Evolutionary conservation across 2,888 invertebrate species (phyloP).

Genomic region (Patella depressa): DNA sequence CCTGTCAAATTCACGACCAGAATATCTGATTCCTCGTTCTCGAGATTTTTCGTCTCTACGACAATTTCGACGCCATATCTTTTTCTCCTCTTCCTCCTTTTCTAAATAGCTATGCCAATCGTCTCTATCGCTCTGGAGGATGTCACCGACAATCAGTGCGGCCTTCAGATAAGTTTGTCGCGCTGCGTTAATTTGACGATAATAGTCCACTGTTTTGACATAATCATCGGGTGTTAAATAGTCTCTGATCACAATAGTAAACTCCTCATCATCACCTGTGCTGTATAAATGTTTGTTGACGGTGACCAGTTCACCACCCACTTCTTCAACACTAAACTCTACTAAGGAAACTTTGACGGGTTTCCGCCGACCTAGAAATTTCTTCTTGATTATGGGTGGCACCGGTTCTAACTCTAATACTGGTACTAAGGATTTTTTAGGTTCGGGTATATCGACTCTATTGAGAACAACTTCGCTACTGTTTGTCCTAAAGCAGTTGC

Average conservation of each 20-base stretch:
- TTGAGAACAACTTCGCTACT: no score
- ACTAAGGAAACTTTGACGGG: neutral
- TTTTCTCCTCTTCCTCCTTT: neutral
- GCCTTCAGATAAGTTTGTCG: slow-evolving; percentile 6
- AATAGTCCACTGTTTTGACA: neutral
- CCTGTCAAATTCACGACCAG: no score
- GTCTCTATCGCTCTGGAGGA: slow-evolving; percentile 14
- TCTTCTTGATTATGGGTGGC: no score
- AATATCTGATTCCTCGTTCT: neutral
- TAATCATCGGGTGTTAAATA: slow-evolving; percentile 10
- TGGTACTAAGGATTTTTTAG: no score
- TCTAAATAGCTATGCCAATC: neutral
- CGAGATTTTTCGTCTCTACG: neutral
- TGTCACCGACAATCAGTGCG: neutral
- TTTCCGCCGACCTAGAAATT: no score
- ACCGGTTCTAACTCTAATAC: no score
- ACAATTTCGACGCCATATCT: slow-evolving; percentile 8
- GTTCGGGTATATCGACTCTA: no score
- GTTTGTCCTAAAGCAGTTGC: neutral
- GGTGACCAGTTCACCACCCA: slow-evolving; percentile 10
- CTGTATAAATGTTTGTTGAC: slow-evolving; percentile 6
- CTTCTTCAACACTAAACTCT: neutral
- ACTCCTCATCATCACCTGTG: slow-evolving; percentile 7
- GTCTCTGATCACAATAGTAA: neutral
- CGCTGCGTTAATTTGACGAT: slow-evolving; percentile 15